Evolutionary conservation across 2,113 vertebrate species (phyloP), one percentile per base, ranked within the genome.

Genomic region (Xiphophorus hellerii): DNA sequence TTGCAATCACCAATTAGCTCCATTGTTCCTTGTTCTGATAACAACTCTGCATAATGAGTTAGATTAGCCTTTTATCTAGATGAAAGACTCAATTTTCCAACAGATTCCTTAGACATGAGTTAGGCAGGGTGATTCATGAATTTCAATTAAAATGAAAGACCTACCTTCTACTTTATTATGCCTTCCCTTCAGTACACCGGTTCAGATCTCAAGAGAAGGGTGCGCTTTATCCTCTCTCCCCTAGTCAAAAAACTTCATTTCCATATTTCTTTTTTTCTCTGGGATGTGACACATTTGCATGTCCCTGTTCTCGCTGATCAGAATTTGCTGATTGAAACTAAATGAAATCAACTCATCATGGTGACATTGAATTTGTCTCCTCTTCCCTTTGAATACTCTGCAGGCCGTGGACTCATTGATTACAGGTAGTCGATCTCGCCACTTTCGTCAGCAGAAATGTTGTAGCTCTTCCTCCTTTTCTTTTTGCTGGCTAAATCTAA

Each of bases 61-160:
- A 93, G 93, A 94, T 95, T 93, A 94, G 91, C 83, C 92, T 94
- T 94, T 95, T 95, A 94, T 95, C 93, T 78, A 91, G 92, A 94
- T 94, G 93, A 95, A 95, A 95, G 93, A 90, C 92, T 90, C 90
- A 82, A 89, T 94, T 92, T 93, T 93, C 93, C 91, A 82, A 87
- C 88, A 90, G 89, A 92, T 93, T 93, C 89, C 87, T 92, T 77
- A 91, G 92, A 93, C 92, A 90, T 85, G 88, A 92, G 93, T 91
- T 90, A 92, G 89, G 87, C 80, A 88, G 84, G 88, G 92, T 89
- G 92, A 95, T 90, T 92, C 89, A 94, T 93, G 90, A 91, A 92
- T 94, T 95, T 94, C 91, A 94, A 94, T 95, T 94, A 94, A 95
- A 94, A 94, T 88, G 88, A 93, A 93, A 90, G 88, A 89, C 89